Conservation (phyloP, 2,888 invertebrate species). For the Nyleta sp. region DNA sequence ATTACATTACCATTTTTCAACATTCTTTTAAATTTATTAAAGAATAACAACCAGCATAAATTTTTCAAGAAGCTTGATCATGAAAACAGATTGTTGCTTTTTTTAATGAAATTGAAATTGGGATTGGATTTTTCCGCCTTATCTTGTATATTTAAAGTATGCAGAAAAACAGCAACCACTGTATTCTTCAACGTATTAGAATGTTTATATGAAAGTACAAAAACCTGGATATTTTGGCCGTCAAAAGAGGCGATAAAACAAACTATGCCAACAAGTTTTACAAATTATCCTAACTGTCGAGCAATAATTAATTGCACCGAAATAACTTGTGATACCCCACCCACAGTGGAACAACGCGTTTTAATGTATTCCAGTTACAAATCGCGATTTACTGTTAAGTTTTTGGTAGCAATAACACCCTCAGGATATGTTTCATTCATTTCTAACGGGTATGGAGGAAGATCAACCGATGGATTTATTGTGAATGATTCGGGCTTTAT, state of each 20-base stretch:
- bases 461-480: constrained; percentile 67
- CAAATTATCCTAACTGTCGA: constrained; percentile 56
- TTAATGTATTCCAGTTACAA: constrained; percentile 67
- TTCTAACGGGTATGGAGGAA: constrained; percentile 70
- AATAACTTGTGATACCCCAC: constrained; percentile 56
- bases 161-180: constrained; percentile 31
- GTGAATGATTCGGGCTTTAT: constrained; percentile 68
- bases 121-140: constrained; percentile 15
- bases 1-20: no score
- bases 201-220: constrained; percentile 46
- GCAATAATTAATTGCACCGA: constrained; percentile 62
- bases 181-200: constrained; percentile 57
- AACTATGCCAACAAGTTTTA: constrained; percentile 53
- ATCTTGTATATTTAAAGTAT: constrained; percentile 52
- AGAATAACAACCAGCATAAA: no score
- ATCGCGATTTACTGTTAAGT: constrained; percentile 62
- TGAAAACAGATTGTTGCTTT: constrained; percentile 28
- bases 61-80: no score
- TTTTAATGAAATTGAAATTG: constrained; percentile 42
- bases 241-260: constrained; percentile 59
- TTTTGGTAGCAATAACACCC: constrained; percentile 65
- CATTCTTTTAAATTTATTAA: no score
- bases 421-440: constrained; percentile 67
- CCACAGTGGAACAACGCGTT: constrained; percentile 59
- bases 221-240: constrained; percentile 66